Evolutionary conservation across 1,140 invertebrate species (phyloP).

Genomic region (Pseudomyrmex pallidus): DNA sequence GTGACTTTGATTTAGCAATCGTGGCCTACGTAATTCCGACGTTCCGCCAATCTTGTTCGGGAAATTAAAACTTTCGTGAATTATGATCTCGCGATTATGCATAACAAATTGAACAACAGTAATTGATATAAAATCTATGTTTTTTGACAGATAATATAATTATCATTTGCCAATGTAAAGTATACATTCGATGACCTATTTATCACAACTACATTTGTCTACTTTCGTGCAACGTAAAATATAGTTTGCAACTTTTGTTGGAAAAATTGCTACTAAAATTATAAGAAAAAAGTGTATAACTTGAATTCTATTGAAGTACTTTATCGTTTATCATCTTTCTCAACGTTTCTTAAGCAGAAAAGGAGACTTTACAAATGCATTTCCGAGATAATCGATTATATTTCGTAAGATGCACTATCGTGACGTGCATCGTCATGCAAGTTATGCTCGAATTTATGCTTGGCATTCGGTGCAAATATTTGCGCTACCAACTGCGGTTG

Average conservation of each 20-base stretch:
- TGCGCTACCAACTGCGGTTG: slow-evolving; percentile 24
- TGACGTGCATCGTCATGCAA: not conserved
- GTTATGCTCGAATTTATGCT: slow-evolving; percentile 18
- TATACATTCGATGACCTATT: not conserved
- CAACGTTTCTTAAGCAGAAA: not conserved
- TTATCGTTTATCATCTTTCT: not conserved
- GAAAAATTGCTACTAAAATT: slow-evolving; percentile 1
- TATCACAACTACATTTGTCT: not conserved
- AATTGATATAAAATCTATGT: slow-evolving; percentile 26
- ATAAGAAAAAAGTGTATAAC: not conserved
- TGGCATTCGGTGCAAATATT: slow-evolving; percentile 53
- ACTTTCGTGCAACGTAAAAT: not conserved
- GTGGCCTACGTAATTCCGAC: slow-evolving; percentile 28
- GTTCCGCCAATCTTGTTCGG: slow-evolving; percentile 15
- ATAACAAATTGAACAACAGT: slow-evolving; percentile 8
- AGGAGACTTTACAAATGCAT: not conserved
- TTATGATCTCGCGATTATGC: slow-evolving; percentile 25
- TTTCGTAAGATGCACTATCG: slow-evolving; percentile 24
- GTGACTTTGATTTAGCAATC: slow-evolving; percentile 60
- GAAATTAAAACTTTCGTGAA: slow-evolving; percentile 18
- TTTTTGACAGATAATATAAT: not conserved
- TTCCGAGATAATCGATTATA: slow-evolving; percentile 23
- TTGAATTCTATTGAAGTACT: no score
- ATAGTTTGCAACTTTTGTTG: no score
- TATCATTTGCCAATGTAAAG: not conserved